These are phyloP conservation scores for Betta splendens DNA, from an alignment of 2,797 vertebrate genomes.

Conservation along the genomic window DNA sequence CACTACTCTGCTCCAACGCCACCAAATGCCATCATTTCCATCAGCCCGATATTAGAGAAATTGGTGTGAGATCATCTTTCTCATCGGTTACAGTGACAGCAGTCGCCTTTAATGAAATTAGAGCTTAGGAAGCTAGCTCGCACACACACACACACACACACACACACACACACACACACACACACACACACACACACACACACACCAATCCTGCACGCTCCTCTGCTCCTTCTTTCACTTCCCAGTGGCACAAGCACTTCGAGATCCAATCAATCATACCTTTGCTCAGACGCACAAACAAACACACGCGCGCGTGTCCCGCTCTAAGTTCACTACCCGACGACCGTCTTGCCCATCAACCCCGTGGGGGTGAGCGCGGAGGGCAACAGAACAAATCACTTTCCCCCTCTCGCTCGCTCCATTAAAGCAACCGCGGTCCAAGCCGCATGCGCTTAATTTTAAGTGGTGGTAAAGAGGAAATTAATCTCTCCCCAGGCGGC, in stretches of 20 bases:
- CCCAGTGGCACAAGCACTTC: slow-evolving; percentile 68
- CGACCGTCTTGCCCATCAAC: slow-evolving; percentile 42
- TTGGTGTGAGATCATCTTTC: slow-evolving; percentile 61
- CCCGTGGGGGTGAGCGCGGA: slow-evolving; percentile 8
- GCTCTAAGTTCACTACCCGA: slow-evolving; percentile 55
- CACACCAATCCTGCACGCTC: slow-evolving; percentile 52
- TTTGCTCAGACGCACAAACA: slow-evolving; percentile 34
- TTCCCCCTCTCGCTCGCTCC: slow-evolving; percentile 38
- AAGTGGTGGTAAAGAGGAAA: slow-evolving; percentile 77
- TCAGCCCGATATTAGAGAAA: slow-evolving; percentile 66
- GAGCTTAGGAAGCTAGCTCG: slow-evolving; percentile 60
- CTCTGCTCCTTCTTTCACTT: slow-evolving; percentile 45
- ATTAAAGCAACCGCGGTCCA: slow-evolving; percentile 45
- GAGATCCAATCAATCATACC: slow-evolving; percentile 72
- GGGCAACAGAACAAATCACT: slow-evolving; percentile 24
- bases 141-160: slow-evolving; percentile 11
- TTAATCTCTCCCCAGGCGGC: slow-evolving; percentile 74
- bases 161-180: slow-evolving; percentile 4
- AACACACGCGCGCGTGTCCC: slow-evolving; percentile 25
- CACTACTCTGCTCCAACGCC: slow-evolving; percentile 30
- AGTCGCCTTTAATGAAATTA: slow-evolving; percentile 75
- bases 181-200: slow-evolving; percentile 13
- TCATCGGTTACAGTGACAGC: slow-evolving; percentile 69
- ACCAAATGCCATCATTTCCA: slow-evolving; percentile 50
- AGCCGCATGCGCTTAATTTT: slow-evolving; percentile 47